These are phyloP conservation scores for Lepus americanus DNA, from an alignment of 2,113 vertebrate species.

Conservation along the genomic window DNA sequence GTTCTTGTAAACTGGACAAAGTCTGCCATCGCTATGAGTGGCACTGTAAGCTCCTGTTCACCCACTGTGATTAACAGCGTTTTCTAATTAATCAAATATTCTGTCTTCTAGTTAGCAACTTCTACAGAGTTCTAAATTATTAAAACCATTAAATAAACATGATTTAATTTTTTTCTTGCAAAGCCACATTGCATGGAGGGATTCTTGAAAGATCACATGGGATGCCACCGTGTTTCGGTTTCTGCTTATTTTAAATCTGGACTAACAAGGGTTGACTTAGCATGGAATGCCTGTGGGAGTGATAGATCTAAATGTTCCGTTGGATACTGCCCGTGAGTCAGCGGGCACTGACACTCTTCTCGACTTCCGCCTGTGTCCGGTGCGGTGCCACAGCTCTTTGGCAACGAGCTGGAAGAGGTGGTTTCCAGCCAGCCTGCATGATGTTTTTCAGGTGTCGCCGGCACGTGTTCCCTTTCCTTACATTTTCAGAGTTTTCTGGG, in stretches of 20 bases:
- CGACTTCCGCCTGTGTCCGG: accelerated
- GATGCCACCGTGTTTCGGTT: neutral
- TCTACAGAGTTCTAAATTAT: neutral
- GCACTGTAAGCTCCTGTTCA: neutral
- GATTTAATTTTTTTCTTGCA: neutral
- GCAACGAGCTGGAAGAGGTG: neutral
- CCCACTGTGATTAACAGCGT: neutral
- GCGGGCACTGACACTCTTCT: accelerated
- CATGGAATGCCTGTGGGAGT: neutral
- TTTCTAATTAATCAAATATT: neutral
- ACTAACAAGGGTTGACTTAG: neutral
- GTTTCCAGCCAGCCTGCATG: neutral
- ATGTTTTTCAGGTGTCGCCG: neutral
- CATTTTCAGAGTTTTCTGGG: neutral
- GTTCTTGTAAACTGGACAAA: neutral
- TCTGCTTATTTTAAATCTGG: neutral
- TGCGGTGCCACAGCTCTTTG: accelerated
- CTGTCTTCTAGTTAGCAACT: neutral
- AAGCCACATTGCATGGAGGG: neutral
- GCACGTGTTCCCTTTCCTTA: neutral
- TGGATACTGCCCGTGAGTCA: accelerated
- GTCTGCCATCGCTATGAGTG: accelerated
- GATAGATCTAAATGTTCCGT: accelerated
- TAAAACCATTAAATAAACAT: neutral
- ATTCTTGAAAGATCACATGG: too few species aligned